Evolutionary conservation across 2,797 vertebrate species (phyloP).

Genomic region (Pantherophis alleghaniensis): DNA sequence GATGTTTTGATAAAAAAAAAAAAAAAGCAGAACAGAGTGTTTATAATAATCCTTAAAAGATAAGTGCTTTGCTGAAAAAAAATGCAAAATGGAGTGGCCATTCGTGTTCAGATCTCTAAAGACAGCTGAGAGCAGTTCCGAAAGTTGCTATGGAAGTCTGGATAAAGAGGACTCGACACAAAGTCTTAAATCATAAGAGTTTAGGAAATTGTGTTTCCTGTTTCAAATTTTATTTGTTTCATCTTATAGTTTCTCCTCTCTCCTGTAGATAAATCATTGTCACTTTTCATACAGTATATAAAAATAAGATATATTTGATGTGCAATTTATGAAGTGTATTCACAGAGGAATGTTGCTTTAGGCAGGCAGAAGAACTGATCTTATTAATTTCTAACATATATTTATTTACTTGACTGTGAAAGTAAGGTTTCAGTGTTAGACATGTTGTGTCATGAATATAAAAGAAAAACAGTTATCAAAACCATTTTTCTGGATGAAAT

Average conservation of each 20-base stretch:
- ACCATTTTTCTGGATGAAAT: conserved; percentile 61
- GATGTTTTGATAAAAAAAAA: neutral
- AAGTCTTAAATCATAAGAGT: neutral
- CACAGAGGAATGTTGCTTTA: conserved; percentile 38
- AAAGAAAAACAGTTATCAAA: conserved; percentile 50
- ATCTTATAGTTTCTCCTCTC: neutral
- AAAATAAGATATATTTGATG: conserved; percentile 27
- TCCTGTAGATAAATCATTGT: neutral
- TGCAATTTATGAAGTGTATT: conserved; percentile 34
- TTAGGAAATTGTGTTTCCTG: neutral
- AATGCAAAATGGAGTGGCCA: neutral
- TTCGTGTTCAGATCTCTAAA: neutral
- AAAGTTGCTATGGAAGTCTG: neutral
- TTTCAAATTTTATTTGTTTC: neutral
- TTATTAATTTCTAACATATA: conserved; percentile 47
- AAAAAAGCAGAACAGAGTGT: neutral
- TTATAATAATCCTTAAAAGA: neutral
- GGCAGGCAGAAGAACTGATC: conserved; percentile 23
- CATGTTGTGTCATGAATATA: conserved; percentile 60
- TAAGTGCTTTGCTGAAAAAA: neutral
- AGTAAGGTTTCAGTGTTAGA: conserved; percentile 54
- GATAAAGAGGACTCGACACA: neutral
- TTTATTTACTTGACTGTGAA: conserved; percentile 35
- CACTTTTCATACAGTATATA: conserved; percentile 2
- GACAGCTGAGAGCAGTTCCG: neutral